These are phyloP conservation scores for Botia almorhae DNA, from an alignment of 2,797 vertebrate species.

Conservation along the genomic window DNA sequence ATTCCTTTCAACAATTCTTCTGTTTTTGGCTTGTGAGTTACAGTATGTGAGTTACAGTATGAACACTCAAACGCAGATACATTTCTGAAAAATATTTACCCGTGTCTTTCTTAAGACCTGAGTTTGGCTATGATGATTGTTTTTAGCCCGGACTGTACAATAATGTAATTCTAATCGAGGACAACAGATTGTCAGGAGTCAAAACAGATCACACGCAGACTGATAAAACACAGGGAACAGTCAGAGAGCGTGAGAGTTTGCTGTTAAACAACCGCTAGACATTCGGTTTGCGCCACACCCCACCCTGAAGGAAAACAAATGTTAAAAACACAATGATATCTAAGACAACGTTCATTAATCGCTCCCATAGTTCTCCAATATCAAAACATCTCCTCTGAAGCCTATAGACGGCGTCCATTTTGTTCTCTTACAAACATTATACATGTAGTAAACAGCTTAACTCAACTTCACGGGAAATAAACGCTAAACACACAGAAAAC, in stretches of 20 bases:
- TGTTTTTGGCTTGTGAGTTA: slow-evolving; percentile 4
- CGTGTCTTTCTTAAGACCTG: neutral
- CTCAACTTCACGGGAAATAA: neutral
- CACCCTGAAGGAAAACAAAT: slow-evolving; percentile 44
- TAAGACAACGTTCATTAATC: neutral
- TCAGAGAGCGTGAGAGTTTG: neutral
- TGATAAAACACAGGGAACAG: neutral
- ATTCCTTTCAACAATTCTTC: slow-evolving; percentile 2
- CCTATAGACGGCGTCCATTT: neutral
- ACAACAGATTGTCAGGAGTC: neutral
- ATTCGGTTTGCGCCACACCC: neutral
- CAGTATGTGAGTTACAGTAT: neutral
- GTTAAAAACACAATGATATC: neutral
- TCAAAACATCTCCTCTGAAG: slow-evolving; percentile 1
- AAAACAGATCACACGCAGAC: neutral
- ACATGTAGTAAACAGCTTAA: slow-evolving; percentile 6
- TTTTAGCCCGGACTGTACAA: neutral
- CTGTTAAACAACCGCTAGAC: slow-evolving; percentile 23
- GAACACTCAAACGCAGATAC: slow-evolving; percentile 5
- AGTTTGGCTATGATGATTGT: neutral
- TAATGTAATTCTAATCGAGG: neutral
- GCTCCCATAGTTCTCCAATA: slow-evolving; percentile 33
- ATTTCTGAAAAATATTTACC: slow-evolving; percentile 54
- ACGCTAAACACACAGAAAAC: neutral
- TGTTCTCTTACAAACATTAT: slow-evolving; percentile 17